A percentile compares a stretch with the other conserved stretches of the same genome.
These are phyloP conservation scores for Arctopsyche grandis DNA, from an alignment of 1,140 invertebrate species.

Conservation along the genomic window DNA sequence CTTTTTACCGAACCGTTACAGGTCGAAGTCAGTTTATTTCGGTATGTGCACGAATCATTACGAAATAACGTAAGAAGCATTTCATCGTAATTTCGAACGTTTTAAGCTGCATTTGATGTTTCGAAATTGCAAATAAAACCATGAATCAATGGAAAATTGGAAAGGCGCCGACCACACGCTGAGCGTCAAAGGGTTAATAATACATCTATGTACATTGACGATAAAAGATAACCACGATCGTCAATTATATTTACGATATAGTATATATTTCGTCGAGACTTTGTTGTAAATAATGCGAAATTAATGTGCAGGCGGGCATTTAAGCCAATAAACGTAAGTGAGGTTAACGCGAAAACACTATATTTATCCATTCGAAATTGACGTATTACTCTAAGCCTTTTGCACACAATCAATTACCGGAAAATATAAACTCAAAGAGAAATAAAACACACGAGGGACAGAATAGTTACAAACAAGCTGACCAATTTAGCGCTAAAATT, in stretches of 20 bases:
- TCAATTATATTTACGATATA: background rate
- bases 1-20: conserved; percentile 8
- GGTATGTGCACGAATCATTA: conserved; percentile 19
- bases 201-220: background rate
- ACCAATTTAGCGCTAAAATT: no score
- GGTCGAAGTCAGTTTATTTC: conserved; percentile 4
- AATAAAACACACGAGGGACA: background rate
- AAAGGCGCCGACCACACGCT: conserved; percentile 11
- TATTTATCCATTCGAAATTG: conserved; percentile 7
- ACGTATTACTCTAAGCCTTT: background rate
- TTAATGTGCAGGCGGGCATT: conserved; percentile 15
- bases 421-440: background rate
- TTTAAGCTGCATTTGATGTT: background rate
- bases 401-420: conserved; percentile 9
- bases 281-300: conserved; percentile 13
- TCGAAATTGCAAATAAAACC: background rate
- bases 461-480: no score
- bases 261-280: background rate
- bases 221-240: background rate
- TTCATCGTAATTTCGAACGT: background rate
- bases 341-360: background rate
- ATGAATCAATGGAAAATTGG: background rate
- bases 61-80: conserved; percentile 9
- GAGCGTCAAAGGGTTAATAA: background rate
- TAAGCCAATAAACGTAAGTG: conserved; percentile 15